These are phyloP conservation scores for Latrodectus geometricus DNA, from an alignment of 1,140 invertebrate species.

Conservation along the genomic window DNA sequence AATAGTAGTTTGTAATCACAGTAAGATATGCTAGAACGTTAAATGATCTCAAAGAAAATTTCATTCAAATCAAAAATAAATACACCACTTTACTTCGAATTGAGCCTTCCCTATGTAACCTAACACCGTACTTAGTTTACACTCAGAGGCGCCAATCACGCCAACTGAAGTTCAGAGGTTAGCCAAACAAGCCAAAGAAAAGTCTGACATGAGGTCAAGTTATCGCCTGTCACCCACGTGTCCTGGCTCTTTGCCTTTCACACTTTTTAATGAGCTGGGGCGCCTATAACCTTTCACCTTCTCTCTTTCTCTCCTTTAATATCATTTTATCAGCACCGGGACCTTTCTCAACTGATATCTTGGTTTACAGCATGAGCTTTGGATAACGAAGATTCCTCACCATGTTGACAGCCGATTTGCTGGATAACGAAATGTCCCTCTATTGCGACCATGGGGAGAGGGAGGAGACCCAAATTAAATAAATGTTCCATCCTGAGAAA, in stretches of 20 bases:
- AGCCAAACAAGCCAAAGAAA: slow-evolving; percentile 30
- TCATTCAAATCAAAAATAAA: too few relatives aligned
- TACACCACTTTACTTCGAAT: slow-evolving; percentile 14
- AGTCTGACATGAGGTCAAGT: slow-evolving; percentile 24
- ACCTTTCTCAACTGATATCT: slow-evolving; percentile 23
- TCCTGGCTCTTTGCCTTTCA: slow-evolving; percentile 59
- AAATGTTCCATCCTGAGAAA: not conserved
- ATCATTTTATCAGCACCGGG: slow-evolving; percentile 19
- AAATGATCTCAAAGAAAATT: too few relatives aligned
- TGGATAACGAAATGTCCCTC: not conserved
- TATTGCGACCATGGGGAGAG: not conserved
- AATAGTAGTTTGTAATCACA: too few relatives aligned
- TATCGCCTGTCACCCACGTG: slow-evolving; percentile 57
- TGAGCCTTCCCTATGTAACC: not conserved
- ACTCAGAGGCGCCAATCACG: slow-evolving; percentile 55
- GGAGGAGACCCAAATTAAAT: slow-evolving; percentile 19
- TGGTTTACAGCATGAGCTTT: slow-evolving; percentile 36
- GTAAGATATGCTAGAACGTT: too few relatives aligned
- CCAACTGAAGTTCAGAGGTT: slow-evolving; percentile 49
- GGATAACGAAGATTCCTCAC: slow-evolving; percentile 32
- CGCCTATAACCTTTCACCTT: slow-evolving; percentile 51
- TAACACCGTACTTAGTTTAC: slow-evolving; percentile 43
- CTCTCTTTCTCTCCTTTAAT: slow-evolving; percentile 20
- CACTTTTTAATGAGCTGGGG: slow-evolving; percentile 59
- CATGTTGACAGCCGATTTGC: slow-evolving; percentile 57